A percentile compares a stretch with the other conserved stretches of the same genome.
Conservation (phyloP, 2,888 invertebrate genomes). For the Morpho achilles region DNA sequence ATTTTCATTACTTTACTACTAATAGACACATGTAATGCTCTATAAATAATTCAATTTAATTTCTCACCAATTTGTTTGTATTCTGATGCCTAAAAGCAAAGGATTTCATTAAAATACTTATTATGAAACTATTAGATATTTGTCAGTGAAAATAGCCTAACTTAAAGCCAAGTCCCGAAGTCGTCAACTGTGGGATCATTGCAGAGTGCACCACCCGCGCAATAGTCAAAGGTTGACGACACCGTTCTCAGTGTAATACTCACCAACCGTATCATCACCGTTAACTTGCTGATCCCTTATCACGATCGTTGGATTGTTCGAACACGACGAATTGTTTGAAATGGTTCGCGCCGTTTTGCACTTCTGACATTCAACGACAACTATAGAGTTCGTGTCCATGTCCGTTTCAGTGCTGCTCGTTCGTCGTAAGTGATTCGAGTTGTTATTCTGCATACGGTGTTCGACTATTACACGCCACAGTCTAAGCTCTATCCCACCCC, state of each 20-base stretch:
- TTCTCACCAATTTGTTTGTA: no score
- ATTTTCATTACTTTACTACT: no score
- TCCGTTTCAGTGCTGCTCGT: conserved; percentile 69
- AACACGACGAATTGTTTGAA: conserved; percentile 40
- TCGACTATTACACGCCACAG: conserved; percentile 90
- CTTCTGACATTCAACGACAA: conserved; percentile 64
- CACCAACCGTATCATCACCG: conserved; percentile 48
- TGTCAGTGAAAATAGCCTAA: conserved; percentile 13
- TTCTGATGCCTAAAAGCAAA: background rate
- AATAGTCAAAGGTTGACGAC: conserved; percentile 66
- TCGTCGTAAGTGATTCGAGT: conserved; percentile 46
- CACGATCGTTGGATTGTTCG: conserved; percentile 59
- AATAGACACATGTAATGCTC: no score
- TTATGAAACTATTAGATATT: background rate
- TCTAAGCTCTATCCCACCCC: conserved; percentile 90
- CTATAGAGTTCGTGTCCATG: conserved; percentile 67
- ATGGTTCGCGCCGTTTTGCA: conserved; percentile 50
- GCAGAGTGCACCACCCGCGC: conserved; percentile 77
- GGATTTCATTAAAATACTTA: background rate
- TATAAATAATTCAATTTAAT: no score
- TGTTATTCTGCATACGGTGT: conserved; percentile 62
- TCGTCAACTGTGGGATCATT: conserved; percentile 36
- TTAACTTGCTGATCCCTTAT: conserved; percentile 55
- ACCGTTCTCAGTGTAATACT: conserved; percentile 54
- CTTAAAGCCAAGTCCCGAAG: conserved; percentile 11